These are phyloP conservation scores for Pangasius sanitwongsei DNA, from an alignment of 2,797 vertebrate species.

Conservation along the genomic window DNA sequence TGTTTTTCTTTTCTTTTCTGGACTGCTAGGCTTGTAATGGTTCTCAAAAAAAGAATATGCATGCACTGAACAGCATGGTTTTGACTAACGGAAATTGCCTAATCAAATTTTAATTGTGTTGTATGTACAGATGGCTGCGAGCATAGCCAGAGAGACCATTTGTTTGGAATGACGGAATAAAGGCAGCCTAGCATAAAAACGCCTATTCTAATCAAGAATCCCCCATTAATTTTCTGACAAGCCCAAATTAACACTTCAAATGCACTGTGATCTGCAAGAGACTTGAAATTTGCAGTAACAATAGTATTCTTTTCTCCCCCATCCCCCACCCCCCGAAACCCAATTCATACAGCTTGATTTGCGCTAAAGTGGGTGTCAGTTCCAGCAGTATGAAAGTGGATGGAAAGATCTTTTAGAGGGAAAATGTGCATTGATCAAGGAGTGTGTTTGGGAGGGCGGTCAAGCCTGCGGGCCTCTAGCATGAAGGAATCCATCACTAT, in stretches of 20 bases:
- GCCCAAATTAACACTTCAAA: slow-evolving; percentile 22
- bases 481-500: slow-evolving; percentile 77
- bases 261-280: slow-evolving; percentile 32
- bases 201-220: slow-evolving; percentile 23
- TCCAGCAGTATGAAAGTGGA: slow-evolving; percentile 46
- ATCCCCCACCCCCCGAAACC: background rate
- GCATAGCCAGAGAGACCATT: slow-evolving; percentile 40
- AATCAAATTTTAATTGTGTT: slow-evolving; percentile 49
- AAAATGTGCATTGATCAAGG: slow-evolving; percentile 73
- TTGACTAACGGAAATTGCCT: slow-evolving; percentile 34
- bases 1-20: slow-evolving; percentile 36
- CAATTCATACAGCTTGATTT: slow-evolving; percentile 42
- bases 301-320: slow-evolving; percentile 9
- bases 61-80: slow-evolving; percentile 29
- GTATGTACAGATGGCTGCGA: slow-evolving; percentile 33
- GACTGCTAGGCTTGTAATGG: slow-evolving; percentile 45
- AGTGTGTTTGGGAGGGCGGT: slow-evolving; percentile 67
- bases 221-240: slow-evolving; percentile 29
- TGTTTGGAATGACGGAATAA: slow-evolving; percentile 31
- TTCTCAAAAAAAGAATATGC: slow-evolving; percentile 30
- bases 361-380: slow-evolving; percentile 47
- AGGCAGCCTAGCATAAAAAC: slow-evolving; percentile 24
- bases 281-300: slow-evolving; percentile 26
- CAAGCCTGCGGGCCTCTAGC: slow-evolving; percentile 41
- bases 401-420: slow-evolving; percentile 63